phyloP scores from a whole-genome alignment of 2,797 vertebrate species.

The Micromesistius poutassou region DNA sequence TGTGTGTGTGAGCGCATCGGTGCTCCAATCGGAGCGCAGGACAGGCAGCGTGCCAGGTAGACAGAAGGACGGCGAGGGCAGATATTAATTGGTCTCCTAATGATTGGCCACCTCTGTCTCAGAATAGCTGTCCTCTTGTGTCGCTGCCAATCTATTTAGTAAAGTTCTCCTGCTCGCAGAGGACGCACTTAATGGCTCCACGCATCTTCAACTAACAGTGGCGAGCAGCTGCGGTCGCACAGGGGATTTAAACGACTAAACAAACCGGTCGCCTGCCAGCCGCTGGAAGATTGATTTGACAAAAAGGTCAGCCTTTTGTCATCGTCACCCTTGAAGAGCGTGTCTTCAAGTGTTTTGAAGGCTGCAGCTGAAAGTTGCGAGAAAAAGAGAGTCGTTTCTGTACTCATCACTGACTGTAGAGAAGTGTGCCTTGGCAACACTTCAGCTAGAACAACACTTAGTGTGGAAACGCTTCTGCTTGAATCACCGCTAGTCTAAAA shows the following conservation, averaged over 20 bases:
- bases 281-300: not conserved
- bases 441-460: not conserved
- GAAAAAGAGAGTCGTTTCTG: not conserved
- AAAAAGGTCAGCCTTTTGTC: constrained; percentile 3
- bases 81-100: constrained; percentile 55
- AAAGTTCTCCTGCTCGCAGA: constrained; percentile 37
- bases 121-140: constrained; percentile 32
- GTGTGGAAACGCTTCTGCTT: not conserved
- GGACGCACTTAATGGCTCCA: constrained; percentile 33
- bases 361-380: not conserved
- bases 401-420: not conserved
- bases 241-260: constrained; percentile 13
- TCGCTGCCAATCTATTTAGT: constrained; percentile 39
- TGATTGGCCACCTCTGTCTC: constrained; percentile 52
- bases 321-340: not conserved
- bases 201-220: constrained; percentile 26
- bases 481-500: not conserved
- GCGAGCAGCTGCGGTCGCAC: constrained; percentile 31
- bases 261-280: constrained; percentile 8
- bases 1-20: not conserved
- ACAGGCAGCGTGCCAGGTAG: constrained; percentile 41
- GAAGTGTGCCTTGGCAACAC: not conserved
- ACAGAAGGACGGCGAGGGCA: constrained; percentile 47
- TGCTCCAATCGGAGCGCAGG: not conserved
- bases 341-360: not conserved